Conservation (phyloP, 2,797 vertebrate species). For the Epinephelus coioides region DNA sequence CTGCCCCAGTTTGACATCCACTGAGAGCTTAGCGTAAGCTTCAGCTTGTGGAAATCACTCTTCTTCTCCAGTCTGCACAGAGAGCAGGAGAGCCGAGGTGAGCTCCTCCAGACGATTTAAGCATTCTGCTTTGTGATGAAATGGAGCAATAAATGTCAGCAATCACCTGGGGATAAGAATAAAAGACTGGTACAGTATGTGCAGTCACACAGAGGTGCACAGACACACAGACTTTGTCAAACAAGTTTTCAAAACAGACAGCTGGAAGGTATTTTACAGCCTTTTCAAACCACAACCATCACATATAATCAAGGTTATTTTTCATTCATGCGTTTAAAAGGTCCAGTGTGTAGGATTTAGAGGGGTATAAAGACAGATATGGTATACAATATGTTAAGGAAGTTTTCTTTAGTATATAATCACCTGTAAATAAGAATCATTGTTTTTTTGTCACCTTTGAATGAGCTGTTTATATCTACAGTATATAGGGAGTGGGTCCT, state of each 20-base stretch:
- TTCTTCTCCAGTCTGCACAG: slow-evolving; percentile 26
- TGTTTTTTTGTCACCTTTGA: too few relatives aligned
- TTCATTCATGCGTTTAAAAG: not conserved
- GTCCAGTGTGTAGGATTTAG: too few relatives aligned
- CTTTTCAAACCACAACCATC: slow-evolving; percentile 11
- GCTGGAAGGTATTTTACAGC: slow-evolving; percentile 13
- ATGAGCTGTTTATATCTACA: too few relatives aligned
- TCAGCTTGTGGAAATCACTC: slow-evolving; percentile 42
- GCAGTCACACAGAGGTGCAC: slow-evolving; percentile 25
- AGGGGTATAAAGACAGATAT: too few relatives aligned
- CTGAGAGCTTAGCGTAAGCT: slow-evolving; percentile 46
- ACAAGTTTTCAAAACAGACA: slow-evolving; percentile 27
- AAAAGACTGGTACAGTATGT: slow-evolving; percentile 21
- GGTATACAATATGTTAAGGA: too few relatives aligned
- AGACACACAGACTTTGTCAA: slow-evolving; percentile 24
- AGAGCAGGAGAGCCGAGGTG: slow-evolving; percentile 40
- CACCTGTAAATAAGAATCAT: too few relatives aligned
- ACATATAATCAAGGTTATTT: slow-evolving; percentile 18
- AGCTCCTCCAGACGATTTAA: slow-evolving; percentile 39
- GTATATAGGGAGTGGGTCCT: too few relatives aligned
- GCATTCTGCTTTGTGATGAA: slow-evolving; percentile 57
- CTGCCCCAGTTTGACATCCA: slow-evolving; percentile 67
- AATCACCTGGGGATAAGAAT: slow-evolving; percentile 55
- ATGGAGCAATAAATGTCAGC: slow-evolving; percentile 64
- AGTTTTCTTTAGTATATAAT: too few relatives aligned